Evolutionary conservation across 1,140 invertebrate genomes (phyloP), one percentile per base, ranked within the genome.

Genomic region (Penaeus chinensis): DNA sequence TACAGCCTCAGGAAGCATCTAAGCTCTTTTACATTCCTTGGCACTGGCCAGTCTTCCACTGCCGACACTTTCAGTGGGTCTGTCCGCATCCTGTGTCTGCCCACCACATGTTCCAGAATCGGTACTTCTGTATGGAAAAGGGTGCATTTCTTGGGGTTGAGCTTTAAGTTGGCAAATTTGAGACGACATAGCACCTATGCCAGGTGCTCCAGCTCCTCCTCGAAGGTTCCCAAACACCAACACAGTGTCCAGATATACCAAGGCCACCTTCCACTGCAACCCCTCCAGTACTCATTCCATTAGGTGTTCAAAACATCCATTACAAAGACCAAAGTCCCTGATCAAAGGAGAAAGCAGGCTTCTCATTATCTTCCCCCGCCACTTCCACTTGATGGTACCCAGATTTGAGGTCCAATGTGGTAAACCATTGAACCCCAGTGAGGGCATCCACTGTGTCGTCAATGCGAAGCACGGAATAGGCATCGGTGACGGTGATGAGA

Each of bases 381-480:
- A 79, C 37, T 47, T 79, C 22, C 27, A 79, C 37, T 47, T 79
- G 77, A 79, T 79, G 77, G 1, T 47, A 54, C 1, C 32, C 77
- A 19, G 77, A 47, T 20, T 32, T 54, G 4, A 79, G 10, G 13
- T 79, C 77, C 5, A 47, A 22, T 19, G 37, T 79, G 20, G 77
- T 47, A 47, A 79, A 79, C 77, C 77, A 79, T 3, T n/a, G n/a
- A n/a, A 19, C 32, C 8, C 37, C 77, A 18, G 11, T n/a, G 16
- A 79, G 42, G 3, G 77, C 37, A 54, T 79, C 77, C 22, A 54
- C 5, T n/a, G 32, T 42, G 10, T 79, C 37, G 20, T 32, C 77
- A 79, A 79, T 79, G n/a, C 37, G 10, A 4, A 3, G 37, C 27
- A 79, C 16, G 3, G 77, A 32, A 47, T 42, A 79, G 13, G 77